Evolutionary conservation across 2,888 invertebrate genomes (phyloP), one percentile per base, ranked within the genome.

Genomic region (Formica aserva): DNA sequence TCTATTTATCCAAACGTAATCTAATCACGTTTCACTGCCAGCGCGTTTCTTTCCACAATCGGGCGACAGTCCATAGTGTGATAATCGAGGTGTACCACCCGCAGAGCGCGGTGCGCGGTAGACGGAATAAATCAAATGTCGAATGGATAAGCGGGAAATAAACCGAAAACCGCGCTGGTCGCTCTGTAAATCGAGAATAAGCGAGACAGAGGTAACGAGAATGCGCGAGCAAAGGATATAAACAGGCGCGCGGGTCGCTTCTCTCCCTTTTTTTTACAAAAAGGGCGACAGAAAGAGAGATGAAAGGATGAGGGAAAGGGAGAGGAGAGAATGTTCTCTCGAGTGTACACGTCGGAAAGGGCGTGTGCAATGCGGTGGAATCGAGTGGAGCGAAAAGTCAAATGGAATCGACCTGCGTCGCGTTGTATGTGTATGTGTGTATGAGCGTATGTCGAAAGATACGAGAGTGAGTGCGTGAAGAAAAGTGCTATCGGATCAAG

Each of bases 281-380:
- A 81, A 81, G 75, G 81, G 63, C 77, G 77, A 76, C 45, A 77
- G 66, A 77, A 48, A 66, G 66, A 75, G 66, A 60, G 63, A 69
- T 35, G 55, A 82, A 74, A 32, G 62, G 1, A 29, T n/a, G 75
- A 18, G 32, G 63, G 3, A 13, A 9, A 55, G 62, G 35, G 18
- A 11, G 52, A 32, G 32, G 52, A 32, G 69, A 52, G 60, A 60
- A 85, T 81, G 89, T 63, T 85, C 89, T 82, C 45, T 86, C 84
- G 74, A 87, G 87, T 90, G 90, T 89, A 82, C 72, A 83, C 80
- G 85, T 85, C 83, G 87, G 76, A 81, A 77, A 81, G 86, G 85
- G 89, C 85, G 86, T 87, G 91, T 91, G 92, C 93, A 94, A 94
- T 93, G 94, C 92, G 90, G 91, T 88, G 93, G 94, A 94, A 94